Percentiles rank a stretch among this genome's conserved stretches.
phyloP scores from a whole-genome alignment of 2,113 vertebrate genomes.

The Serilophus lunatus region DNA sequence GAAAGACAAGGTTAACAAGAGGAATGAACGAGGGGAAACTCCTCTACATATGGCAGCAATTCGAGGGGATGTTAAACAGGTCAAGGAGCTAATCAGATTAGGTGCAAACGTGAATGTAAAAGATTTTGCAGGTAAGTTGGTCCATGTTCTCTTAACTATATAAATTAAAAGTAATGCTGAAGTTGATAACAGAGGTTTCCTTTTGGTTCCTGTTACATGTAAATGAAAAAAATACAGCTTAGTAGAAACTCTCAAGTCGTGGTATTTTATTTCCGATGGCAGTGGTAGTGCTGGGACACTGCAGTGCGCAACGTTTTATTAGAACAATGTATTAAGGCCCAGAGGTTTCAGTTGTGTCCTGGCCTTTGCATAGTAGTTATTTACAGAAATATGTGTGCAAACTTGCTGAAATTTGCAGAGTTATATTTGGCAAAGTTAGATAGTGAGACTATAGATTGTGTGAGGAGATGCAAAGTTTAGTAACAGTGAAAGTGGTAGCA shows the following conservation, averaged over 20 bases:
- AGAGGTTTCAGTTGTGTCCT: not conserved
- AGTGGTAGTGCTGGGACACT: not conserved
- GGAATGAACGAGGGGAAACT: constrained; percentile 96
- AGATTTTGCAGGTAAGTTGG: constrained; percentile 92
- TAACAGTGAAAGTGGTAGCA: not conserved
- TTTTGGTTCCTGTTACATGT: not conserved
- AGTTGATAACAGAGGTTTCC: not conserved
- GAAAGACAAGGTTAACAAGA: constrained; percentile 99
- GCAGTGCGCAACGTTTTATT: not conserved
- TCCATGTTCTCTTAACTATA: not conserved
- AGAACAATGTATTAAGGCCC: not conserved
- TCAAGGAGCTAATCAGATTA: constrained; percentile 94
- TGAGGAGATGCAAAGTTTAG: not conserved
- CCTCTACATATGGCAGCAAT: constrained; percentile 97
- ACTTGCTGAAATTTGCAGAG: not conserved
- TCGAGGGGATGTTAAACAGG: constrained; percentile 93
- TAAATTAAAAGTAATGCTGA: not conserved
- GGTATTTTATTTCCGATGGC: not conserved
- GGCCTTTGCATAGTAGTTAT: not conserved
- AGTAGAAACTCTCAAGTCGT: not conserved
- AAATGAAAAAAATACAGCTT: not conserved
- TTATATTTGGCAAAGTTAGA: not conserved
- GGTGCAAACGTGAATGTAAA: constrained; percentile 98
- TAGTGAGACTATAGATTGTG: not conserved
- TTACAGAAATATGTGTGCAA: not conserved